Evolutionary conservation across 2,797 vertebrate species (phyloP).

Genomic region (Gallinago stenura): DNA sequence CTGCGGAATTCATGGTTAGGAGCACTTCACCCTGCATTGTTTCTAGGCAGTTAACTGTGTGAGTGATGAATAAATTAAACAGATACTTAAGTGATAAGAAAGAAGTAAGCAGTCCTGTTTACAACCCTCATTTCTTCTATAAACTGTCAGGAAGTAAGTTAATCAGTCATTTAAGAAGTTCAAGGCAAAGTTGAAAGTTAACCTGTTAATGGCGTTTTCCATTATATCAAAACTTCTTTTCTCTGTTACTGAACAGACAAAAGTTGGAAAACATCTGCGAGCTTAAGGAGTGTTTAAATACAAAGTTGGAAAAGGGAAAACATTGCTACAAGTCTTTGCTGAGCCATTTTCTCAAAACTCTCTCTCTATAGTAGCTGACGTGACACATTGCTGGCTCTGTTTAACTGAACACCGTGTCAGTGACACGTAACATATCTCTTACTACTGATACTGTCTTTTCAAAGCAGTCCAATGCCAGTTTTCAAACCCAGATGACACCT

Average conservation of each 20-base stretch:
- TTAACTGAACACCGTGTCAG: neutral
- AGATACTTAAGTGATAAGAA: conserved; percentile 65
- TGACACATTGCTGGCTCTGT: neutral
- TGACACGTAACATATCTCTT: neutral
- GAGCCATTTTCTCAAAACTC: neutral
- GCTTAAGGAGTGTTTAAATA: neutral
- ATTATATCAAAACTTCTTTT: neutral
- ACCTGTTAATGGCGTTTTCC: conserved; percentile 20
- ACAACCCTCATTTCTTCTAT: conserved; percentile 61
- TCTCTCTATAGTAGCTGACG: neutral
- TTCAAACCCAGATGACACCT: neutral
- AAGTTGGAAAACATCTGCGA: neutral
- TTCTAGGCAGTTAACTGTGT: conserved; percentile 43
- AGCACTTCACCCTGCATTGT: neutral
- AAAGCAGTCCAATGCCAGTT: neutral
- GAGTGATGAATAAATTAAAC: conserved; percentile 68
- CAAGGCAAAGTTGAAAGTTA: conserved; percentile 60
- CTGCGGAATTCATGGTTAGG: conserved; percentile 12
- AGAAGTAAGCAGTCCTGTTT: conserved; percentile 47
- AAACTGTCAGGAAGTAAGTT: conserved; percentile 66
- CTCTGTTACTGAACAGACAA: conserved; percentile 30
- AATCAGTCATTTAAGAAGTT: conserved; percentile 70
- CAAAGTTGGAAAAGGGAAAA: neutral
- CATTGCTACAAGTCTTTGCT: neutral
- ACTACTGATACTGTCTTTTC: neutral